phyloP scores from a whole-genome alignment of 2,888 invertebrate genomes.

The Diaperis boleti region DNA sequence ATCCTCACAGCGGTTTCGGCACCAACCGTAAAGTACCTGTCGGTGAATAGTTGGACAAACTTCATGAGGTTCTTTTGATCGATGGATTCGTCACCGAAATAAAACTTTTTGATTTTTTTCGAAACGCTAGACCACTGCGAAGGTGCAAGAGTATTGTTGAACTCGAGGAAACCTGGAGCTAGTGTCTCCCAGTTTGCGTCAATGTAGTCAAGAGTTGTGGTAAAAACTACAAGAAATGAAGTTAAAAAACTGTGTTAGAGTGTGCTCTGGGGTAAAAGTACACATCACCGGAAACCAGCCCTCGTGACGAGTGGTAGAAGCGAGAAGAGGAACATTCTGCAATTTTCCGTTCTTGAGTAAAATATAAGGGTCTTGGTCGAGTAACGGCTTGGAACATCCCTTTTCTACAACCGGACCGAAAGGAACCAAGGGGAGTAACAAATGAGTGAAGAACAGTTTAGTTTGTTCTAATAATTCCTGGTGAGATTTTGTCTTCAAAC shows the following conservation, averaged over 20 bases:
- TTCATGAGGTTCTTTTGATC: background rate
- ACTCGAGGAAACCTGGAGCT: slow-evolving; percentile 46
- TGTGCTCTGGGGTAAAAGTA: too few relatives aligned
- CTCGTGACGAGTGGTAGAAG: slow-evolving; percentile 55
- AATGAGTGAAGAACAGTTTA: too few relatives aligned
- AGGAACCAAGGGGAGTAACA: too few relatives aligned
- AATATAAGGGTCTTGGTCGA: slow-evolving; percentile 53
- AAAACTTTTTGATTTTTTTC: slow-evolving; percentile 41
- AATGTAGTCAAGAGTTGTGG: slow-evolving; percentile 29
- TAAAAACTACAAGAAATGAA: too few relatives aligned
- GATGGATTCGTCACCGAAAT: slow-evolving; percentile 41
- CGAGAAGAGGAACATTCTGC: slow-evolving; percentile 58
- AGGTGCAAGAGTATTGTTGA: slow-evolving; percentile 41
- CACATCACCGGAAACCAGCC: slow-evolving; percentile 14
- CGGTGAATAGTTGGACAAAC: slow-evolving; percentile 63
- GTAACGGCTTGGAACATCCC: slow-evolving; percentile 46
- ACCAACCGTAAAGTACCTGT: slow-evolving; percentile 71
- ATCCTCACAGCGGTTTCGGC: slow-evolving; percentile 70
- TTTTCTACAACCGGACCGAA: slow-evolving; percentile 6
- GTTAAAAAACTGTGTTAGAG: too few relatives aligned
- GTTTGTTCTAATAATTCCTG: too few relatives aligned
- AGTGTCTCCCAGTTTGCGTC: slow-evolving; percentile 41
- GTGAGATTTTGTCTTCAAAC: slow-evolving; percentile 74
- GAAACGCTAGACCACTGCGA: slow-evolving; percentile 24
- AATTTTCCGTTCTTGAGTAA: slow-evolving; percentile 55